These are phyloP conservation scores for Steinernema feltiae DNA, from an alignment of 1,140 invertebrate genomes.

Conservation along the genomic window DNA sequence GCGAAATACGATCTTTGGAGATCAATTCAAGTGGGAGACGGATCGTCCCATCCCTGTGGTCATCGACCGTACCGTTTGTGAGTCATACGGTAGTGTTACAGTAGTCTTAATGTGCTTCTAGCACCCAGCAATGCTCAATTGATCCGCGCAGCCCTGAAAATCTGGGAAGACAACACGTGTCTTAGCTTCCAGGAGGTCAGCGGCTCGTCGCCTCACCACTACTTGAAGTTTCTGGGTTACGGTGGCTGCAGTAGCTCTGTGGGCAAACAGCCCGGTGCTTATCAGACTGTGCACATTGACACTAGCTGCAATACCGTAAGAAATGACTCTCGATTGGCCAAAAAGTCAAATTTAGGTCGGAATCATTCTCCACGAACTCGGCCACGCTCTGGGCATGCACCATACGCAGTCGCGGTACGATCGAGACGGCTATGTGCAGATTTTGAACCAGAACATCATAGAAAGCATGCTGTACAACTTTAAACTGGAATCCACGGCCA, in stretches of 20 bases:
- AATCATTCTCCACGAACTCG: slow-evolving; percentile 58
- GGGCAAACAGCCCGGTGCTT: background rate
- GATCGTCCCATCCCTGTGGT: background rate
- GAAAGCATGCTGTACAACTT: slow-evolving; percentile 28
- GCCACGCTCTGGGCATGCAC: slow-evolving; percentile 59
- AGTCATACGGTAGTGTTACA: background rate
- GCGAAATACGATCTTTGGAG: background rate
- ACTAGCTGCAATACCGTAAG: background rate
- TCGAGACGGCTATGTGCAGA: slow-evolving; percentile 39
- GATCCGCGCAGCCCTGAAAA: background rate
- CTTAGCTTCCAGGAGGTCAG: background rate
- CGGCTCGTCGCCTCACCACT: background rate
- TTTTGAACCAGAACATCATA: slow-evolving; percentile 24
- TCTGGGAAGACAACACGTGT: background rate
- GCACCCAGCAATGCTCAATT: background rate
- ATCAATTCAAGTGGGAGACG: background rate
- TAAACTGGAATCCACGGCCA: slow-evolving; percentile 9
- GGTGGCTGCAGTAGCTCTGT: background rate
- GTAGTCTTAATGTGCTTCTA: background rate
- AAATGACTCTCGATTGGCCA: background rate
- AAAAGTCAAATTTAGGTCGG: slow-evolving; percentile 22
- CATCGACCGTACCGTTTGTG: background rate
- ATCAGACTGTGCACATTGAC: background rate
- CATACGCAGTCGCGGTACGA: slow-evolving; percentile 49
- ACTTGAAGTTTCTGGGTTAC: background rate